Base-by-base conservation (phyloP, 1,140 invertebrate species). In the Daktulosphaira vitifoliae region DNA sequence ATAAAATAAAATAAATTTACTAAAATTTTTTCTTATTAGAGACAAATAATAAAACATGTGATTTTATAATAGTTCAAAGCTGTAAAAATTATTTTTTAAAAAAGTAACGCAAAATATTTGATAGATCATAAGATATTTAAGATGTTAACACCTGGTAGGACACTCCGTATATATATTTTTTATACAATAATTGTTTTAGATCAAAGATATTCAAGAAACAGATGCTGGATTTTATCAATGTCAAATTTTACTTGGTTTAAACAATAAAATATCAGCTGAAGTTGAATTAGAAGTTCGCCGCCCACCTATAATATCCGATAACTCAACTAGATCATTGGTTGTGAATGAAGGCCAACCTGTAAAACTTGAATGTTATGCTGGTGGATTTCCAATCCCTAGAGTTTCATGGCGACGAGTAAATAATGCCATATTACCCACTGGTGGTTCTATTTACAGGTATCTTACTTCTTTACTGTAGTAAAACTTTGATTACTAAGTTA, bases 151-250 rank as follows among this genome's bases (percentile, higher is more conserved):
- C n/a, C n/a, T n/a, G n/a, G n/a, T n/a, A n/a, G n/a, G n/a, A n/a
- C n/a, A n/a, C n/a, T n/a, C n/a, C n/a, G 6, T 37, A 37, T 7
- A 37, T 7, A 37, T 37, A 37, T 37, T 37, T 7, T 37, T 37
- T 37, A 37, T 37, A 5, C 13, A 37, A 7, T 37, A 7, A 37
- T n/a, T 37, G 13, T 13, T 77, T 56, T 73, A 90, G 83, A 87
- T 95, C n/a, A 92, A 91, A 76, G 91, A 95, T 72, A 90, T 95
- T 53, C 91, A 95, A 79, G 91, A 95, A 75, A 92, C 88, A 0
- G 92, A 96, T 74, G 89, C 89, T 1, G 92, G 89, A 23, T 82
- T 80, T 69, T 95, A 95, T 73, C 83, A 86, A 65, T 96, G 92
- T 71, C 88, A 92, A 75, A 85, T 95, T 23, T 75, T 92, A 8